Evolutionary conservation across 1,140 invertebrate genomes (phyloP).

Genomic region (Carposina sasakii): DNA sequence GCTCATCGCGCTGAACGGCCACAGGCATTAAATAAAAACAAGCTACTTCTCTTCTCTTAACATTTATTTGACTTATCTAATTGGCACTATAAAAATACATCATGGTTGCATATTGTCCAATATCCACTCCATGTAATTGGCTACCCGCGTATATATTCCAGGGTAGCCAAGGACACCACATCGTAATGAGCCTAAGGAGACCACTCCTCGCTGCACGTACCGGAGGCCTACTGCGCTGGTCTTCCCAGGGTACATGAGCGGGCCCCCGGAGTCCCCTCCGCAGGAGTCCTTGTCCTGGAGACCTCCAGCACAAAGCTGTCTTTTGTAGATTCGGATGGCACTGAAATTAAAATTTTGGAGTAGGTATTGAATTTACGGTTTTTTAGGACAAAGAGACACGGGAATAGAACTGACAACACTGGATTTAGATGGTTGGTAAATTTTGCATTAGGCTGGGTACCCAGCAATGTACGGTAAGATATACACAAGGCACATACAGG

Average conservation of each 20-base stretch:
- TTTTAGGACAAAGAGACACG: too few relatives aligned
- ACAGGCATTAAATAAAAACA: too few relatives aligned
- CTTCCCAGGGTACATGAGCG: conserved; percentile 73
- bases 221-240: conserved; percentile 25
- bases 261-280: conserved; percentile 79
- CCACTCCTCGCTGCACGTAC: conserved; percentile 77
- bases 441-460: too few relatives aligned
- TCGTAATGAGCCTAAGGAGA: conserved; percentile 77
- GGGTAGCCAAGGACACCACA: conserved; percentile 75
- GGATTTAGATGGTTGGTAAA: too few relatives aligned
- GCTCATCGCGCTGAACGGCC: too few relatives aligned
- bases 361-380: too few relatives aligned
- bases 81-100: too few relatives aligned
- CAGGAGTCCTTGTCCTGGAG: conserved; percentile 75
- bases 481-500: too few relatives aligned
- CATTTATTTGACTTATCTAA: too few relatives aligned
- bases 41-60: too few relatives aligned
- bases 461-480: too few relatives aligned
- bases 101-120: conserved; percentile 73
- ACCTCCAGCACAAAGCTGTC: conserved; percentile 77
- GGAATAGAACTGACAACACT: too few relatives aligned
- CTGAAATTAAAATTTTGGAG: conserved; percentile 34
- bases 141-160: conserved; percentile 76
- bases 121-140: conserved; percentile 79
- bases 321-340: conserved; percentile 50